phyloP scores from a whole-genome alignment of 2,797 vertebrate genomes.

The Zalophus californianus region DNA sequence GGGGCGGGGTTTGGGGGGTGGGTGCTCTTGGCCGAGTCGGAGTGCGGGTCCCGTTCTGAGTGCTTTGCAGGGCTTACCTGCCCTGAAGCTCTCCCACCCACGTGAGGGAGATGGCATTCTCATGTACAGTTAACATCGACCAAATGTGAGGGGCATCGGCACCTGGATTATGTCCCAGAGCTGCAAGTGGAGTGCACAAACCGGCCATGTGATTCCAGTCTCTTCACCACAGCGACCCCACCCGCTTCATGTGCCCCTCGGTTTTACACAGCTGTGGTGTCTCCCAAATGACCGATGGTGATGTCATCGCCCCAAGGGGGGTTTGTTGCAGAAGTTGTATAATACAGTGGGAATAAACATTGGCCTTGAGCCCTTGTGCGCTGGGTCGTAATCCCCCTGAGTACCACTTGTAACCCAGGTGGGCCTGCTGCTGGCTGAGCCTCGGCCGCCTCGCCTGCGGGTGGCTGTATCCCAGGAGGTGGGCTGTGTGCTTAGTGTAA shows the following conservation, averaged over 20 bases:
- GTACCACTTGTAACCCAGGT: background rate
- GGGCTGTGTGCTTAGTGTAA: background rate
- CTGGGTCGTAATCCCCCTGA: background rate
- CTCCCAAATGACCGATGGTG: background rate
- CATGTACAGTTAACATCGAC: background rate
- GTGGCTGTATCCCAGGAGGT: background rate
- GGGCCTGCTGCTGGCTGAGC: background rate
- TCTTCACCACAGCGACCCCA: background rate
- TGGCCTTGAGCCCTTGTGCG: background rate
- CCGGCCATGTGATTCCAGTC: accelerated
- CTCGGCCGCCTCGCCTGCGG: background rate
- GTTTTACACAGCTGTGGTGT: background rate
- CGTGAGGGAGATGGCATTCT: background rate
- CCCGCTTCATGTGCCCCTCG: too few species aligned
- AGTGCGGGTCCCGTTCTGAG: accelerated
- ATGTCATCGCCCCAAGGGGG: background rate
- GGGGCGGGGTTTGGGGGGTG: background rate
- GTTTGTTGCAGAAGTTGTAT: background rate
- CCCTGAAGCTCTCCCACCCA: background rate
- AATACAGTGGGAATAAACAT: background rate
- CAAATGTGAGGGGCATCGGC: background rate
- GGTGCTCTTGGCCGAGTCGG: accelerated
- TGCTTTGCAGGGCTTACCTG: background rate
- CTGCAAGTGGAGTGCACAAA: background rate
- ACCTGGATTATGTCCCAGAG: background rate